Evolutionary conservation across 2,888 invertebrate species (phyloP), one percentile per base, ranked within the genome.

Genomic region (Eulithis prunata): DNA sequence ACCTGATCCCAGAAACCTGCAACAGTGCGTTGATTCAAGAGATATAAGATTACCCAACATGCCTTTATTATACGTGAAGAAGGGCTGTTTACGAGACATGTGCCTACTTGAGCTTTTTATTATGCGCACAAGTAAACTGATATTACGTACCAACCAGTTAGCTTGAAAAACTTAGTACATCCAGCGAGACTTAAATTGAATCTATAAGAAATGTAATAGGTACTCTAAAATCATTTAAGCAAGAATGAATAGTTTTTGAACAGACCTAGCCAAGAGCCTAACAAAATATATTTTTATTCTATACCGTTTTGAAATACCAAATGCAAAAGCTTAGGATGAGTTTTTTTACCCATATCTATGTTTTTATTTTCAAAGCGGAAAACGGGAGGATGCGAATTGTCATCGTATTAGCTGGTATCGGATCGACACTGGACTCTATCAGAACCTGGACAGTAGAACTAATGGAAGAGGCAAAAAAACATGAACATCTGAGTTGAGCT

Each of bases 361-460:
- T 45, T 69, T 69, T 67, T 69, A 67, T 71, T 68, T 69, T 55
- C 58, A 65, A 47, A 61, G 14, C 10, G 36, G 55, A 49, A 55
- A 62, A 47, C 55, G 49, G 86, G 81, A 85, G 83, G 81, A 77
- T 86, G 87, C 87, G 85, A 89, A 88, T 85, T 86, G 88, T 88
- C 86, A 85, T 88, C 88, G 84, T 87, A 86, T 86, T 88, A 87
- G 82, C 78, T 80, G 77, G 79, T 86, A 87, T 88, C 86, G 83
- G 85, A 86, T 84, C 84, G 83, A 82, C 81, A 74, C 80, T 74
- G 80, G 82, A 71, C 76, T 58, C 59, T 65, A 68, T 72, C 75
- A 74, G 57, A 13, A 45, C 62, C 43, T 36, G n/a, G 38, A 45
- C 10, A 6, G 3, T 21, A 45, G 41, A 53, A 46, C n/a, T 10